Conservation (phyloP, 2,113 vertebrate species). For the Mus spicilegus region DNA sequence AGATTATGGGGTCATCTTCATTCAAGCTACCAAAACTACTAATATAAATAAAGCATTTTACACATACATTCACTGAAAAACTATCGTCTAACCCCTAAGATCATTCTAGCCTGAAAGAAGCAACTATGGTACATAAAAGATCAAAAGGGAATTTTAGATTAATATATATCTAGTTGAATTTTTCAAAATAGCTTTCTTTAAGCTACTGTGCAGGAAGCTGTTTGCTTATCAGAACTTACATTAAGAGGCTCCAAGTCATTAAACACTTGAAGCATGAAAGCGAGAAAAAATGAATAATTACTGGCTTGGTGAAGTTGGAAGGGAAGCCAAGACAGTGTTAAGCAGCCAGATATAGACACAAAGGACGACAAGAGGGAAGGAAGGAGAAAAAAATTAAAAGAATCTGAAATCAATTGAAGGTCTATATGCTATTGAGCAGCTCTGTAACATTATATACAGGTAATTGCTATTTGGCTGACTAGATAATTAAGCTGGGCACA, state of each 20-base stretch:
- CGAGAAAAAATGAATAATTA: slow-evolving; percentile 48
- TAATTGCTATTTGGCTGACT: slow-evolving; percentile 70
- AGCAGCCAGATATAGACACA: slow-evolving; percentile 4
- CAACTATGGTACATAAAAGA: background rate
- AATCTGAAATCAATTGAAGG: slow-evolving; percentile 61
- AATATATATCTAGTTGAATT: slow-evolving; percentile 46
- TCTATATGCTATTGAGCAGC: slow-evolving; percentile 58
- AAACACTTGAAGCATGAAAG: slow-evolving; percentile 54
- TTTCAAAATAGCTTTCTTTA: slow-evolving; percentile 40
- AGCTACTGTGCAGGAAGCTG: background rate
- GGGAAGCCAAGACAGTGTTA: slow-evolving; percentile 32
- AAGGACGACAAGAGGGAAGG: background rate
- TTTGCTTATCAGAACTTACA: slow-evolving; percentile 1
- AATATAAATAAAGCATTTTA: background rate
- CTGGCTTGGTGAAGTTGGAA: slow-evolving; percentile 45
- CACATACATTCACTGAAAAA: background rate
- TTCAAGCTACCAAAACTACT: background rate
- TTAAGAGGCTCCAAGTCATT: slow-evolving; percentile 51
- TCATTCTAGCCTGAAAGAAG: background rate
- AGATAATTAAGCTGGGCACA: slow-evolving; percentile 51
- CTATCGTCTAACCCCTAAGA: background rate
- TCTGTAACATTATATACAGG: slow-evolving; percentile 3
- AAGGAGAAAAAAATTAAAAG: slow-evolving; percentile 60
- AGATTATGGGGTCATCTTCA: background rate
- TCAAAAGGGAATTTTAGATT: slow-evolving; percentile 46